Base-by-base conservation (phyloP, 2,797 vertebrate species). In the Halcyon leucocephala region DNA sequence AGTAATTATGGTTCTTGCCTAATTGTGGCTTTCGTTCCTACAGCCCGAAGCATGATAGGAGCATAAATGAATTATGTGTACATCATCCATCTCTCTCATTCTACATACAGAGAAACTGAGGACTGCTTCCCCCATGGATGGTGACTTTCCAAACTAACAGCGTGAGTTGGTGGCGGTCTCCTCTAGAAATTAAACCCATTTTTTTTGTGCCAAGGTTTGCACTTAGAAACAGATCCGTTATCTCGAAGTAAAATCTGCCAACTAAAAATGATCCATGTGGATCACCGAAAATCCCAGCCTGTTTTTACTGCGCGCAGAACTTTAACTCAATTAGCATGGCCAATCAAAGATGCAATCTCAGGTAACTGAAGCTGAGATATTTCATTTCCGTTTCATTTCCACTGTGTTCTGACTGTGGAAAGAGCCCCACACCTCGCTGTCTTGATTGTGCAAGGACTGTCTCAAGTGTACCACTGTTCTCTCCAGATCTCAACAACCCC, bases 1-100 rank as follows among this genome's bases (percentile, higher is more conserved):
- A 90, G 73, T 70, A 95, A 97, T 71, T 91, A 72, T 31, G 67
- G 51, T 62, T 91, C 86, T 86, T 92, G 67, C 57, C 69, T 94
- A 94, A 93, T 84, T 73, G 73, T 90, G 41, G 35, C 92, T 95
- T 91, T 94, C 92, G 84, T 64, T 58, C 62, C 31, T 82, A 82
- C 61, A 93, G 88, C 57, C 91, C 55, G 91, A 91, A 95, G 92
- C 49, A n/a, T 29, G 86, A 85, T 51, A 86, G 80, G n/a, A 94
- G 46, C 69, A 91, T 78, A 91, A 86, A 91, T 87, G 86, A 92
- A 95, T 95, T 78, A 95, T 49, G 37, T 80, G 64, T 51, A 57
- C 58, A 85, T 72, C 88, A 92, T 76, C 79, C 58, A 41, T 85
- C 89, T 94, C 73, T 86, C 81, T 78, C 65, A 77, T 54, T 90